Evolutionary conservation across 2,888 invertebrate genomes (phyloP).

Genomic region (Bruchidius siliquastri): DNA sequence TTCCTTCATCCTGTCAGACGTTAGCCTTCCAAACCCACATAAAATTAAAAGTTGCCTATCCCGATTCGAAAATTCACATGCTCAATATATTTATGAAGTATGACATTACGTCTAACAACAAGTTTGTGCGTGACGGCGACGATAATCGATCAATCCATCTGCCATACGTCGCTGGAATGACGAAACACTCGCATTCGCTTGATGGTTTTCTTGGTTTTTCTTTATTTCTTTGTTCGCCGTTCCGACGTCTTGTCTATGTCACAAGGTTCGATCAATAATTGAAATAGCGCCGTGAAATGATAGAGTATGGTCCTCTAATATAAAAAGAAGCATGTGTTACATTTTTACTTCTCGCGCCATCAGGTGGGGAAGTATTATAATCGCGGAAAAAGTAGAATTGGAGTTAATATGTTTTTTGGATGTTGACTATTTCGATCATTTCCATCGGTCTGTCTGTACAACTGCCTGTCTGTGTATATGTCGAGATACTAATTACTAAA

Average conservation of each 20-base stretch:
- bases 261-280: no score
- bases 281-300: no score
- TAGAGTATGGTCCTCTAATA: no score
- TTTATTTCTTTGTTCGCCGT: background rate
- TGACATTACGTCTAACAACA: background rate
- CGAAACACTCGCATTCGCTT: background rate
- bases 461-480: no score
- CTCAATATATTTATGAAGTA: background rate
- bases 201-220: background rate
- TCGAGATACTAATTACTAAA: no score
- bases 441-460: no score
- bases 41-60: background rate
- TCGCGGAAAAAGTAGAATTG: no score
- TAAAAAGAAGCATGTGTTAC: no score
- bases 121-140: background rate
- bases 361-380: no score
- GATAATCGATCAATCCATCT: background rate
- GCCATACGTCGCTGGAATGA: background rate
- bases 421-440: no score
- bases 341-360: no score
- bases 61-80: background rate
- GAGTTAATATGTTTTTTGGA: no score
- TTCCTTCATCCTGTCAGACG: background rate
- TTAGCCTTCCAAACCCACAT: background rate
- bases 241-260: background rate